Conservation (phyloP, 2,797 vertebrate species). For the Phalanger gymnotis region DNA sequence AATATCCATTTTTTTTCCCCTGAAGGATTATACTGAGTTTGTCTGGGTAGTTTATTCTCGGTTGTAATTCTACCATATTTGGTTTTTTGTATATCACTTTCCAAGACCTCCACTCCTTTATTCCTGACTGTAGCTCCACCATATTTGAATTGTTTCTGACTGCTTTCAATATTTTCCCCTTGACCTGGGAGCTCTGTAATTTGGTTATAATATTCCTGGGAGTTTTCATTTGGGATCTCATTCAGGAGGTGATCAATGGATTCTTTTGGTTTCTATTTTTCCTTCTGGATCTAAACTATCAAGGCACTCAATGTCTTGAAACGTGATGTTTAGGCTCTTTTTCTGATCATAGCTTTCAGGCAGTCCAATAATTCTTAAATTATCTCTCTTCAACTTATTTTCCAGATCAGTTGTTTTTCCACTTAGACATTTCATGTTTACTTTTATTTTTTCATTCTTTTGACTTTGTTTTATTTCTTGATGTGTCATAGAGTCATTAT, state of each 20-base stretch:
- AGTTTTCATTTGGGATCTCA: not conserved
- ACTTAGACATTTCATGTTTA: too few relatives aligned
- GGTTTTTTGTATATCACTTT: not conserved
- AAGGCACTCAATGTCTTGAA: not conserved
- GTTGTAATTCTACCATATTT: not conserved
- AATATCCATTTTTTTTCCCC: not conserved
- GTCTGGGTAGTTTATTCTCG: not conserved
- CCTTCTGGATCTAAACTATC: not conserved
- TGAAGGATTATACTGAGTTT: not conserved
- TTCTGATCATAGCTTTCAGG: not conserved
- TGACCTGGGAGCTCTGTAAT: not conserved
- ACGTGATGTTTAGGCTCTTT: not conserved
- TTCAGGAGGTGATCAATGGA: not conserved
- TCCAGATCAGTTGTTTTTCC: not conserved
- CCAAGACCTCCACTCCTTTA: not conserved
- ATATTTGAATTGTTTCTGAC: not conserved
- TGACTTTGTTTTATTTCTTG: too few relatives aligned
- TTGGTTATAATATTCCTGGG: not conserved
- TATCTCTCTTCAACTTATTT: not conserved
- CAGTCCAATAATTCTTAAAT: not conserved
- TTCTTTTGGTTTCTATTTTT: not conserved
- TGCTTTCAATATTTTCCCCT: not conserved
- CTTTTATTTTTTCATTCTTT: too few relatives aligned
- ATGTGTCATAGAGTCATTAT: not conserved
- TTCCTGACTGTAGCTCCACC: too few relatives aligned